Base-by-base conservation (phyloP, 92 coral and sea anemone genomes). In the Bergia puertoricense region DNA sequence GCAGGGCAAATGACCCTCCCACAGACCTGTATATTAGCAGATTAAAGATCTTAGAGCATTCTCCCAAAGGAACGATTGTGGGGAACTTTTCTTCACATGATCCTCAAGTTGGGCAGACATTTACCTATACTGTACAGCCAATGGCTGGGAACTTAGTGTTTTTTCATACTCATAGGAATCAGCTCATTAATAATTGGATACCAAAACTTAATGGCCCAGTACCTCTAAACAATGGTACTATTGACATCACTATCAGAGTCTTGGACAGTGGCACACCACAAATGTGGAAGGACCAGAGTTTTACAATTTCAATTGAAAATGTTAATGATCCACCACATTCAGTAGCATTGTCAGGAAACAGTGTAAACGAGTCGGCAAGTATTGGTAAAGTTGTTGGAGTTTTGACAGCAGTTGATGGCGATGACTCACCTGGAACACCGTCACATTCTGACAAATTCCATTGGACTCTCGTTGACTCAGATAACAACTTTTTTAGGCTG, bases 1-100 rank as follows among this genome's bases (percentile, higher is more conserved):
- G 98, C 59, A 88, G 99, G 71, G 59, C 67, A 50, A 96, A 96
- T 88, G 99, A 96, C 65, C 99, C 99, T 1, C 99, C 99, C 13
- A 23, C 20, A 13, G 74, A 75, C 66, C 75, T 96, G 6, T 38
- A 65, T 8, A 79, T 96, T 37, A 92, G 90, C 79, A 90, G 86
- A 22, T 57, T 86, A 15, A 79, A 45, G 40, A 88, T 96, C n/a
- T 50, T 46, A 15, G 99, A 96, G 80, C 97, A 95, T 87, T 71
- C 90, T 13, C 77, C 91, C 22, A 78, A 93, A 40, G 94, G 96
- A 5, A 91, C 92, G 15, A 41, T 87, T 15, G 80, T 96, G 84
- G 99, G 99, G 20, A 86, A 79, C 66, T 85, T 96, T 14, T 79
- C 90, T 5, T 72, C 99, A 30, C 62, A 30, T 40, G 99, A 96